Evolutionary conservation across 2,888 invertebrate species (phyloP).

Genomic region (Dione juno): DNA sequence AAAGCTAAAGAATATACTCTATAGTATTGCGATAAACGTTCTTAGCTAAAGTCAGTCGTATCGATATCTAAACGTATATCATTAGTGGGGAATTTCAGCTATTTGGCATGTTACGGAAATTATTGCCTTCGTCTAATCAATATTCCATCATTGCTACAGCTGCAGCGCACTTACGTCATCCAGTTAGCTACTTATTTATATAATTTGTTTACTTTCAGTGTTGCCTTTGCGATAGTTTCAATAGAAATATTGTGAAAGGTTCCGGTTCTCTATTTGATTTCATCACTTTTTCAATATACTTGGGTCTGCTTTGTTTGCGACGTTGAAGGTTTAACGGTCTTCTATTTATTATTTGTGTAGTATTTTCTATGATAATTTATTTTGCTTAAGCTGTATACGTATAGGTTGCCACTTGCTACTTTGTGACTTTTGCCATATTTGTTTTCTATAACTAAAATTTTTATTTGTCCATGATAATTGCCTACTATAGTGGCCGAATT

Average conservation of each 20-base stretch:
- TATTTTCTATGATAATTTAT: background rate
- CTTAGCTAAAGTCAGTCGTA: background rate
- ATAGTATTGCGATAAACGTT: background rate
- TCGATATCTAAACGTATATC: conserved; percentile 5
- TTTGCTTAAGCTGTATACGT: background rate
- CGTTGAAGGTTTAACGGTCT: background rate
- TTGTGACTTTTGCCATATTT: too few species aligned
- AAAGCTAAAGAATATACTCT: conserved; percentile 10
- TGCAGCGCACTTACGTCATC: conserved; percentile 27
- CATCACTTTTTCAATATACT: conserved; percentile 14
- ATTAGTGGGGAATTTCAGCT: background rate
- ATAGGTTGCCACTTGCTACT: too few species aligned
- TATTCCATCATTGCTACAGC: conserved; percentile 27
- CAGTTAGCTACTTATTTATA: conserved; percentile 26
- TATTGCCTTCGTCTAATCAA: conserved; percentile 23
- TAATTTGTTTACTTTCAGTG: conserved; percentile 21
- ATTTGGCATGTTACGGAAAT: conserved; percentile 24
- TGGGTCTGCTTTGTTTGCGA: conserved; percentile 1
- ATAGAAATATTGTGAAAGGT: background rate
- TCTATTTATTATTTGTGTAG: background rate
- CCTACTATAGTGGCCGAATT: too few species aligned
- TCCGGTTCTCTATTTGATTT: conserved; percentile 12
- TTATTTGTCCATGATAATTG: too few species aligned
- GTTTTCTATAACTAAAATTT: too few species aligned
- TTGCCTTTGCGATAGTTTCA: conserved; percentile 11